Percentiles rank a stretch among this genome's conserved stretches.
phyloP scores from a whole-genome alignment of 2,113 vertebrate genomes.

The Protomyctophum bolini region DNA sequence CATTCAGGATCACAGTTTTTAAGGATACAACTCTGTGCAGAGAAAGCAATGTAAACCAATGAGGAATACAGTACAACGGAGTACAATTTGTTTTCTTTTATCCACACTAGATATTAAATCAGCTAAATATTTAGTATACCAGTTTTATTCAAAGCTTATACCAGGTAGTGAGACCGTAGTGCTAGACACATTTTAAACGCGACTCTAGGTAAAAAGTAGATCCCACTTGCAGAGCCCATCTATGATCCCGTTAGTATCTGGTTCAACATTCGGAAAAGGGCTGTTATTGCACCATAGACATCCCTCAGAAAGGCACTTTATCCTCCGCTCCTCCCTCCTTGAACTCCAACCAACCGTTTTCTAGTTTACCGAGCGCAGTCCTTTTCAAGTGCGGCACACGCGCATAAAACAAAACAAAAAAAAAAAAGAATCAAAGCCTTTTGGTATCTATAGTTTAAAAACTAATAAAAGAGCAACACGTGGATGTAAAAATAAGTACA shows the following conservation, averaged over 20 bases:
- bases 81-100: conserved; percentile 60
- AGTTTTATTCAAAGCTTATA: conserved; percentile 80
- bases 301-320: conserved; percentile 82
- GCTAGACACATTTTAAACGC: conserved; percentile 61
- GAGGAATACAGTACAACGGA: conserved; percentile 73
- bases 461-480: conserved; percentile 54
- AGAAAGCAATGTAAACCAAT: conserved; percentile 75
- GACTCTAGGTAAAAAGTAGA: conserved; percentile 58
- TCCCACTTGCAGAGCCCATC: conserved; percentile 58
- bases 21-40: conserved; percentile 72
- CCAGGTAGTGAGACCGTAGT: conserved; percentile 77
- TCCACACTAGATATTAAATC: conserved; percentile 68
- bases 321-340: conserved; percentile 35
- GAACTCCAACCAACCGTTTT: conserved; percentile 34
- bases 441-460: conserved; percentile 71
- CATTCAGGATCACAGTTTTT: conserved; percentile 81
- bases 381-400: conserved; percentile 38
- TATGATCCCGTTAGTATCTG: conserved; percentile 64
- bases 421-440: conserved; percentile 59
- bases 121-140: conserved; percentile 67
- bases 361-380: conserved; percentile 32
- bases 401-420: conserved; percentile 51
- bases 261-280: conserved; percentile 75
- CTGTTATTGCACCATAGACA: conserved; percentile 81
- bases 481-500: conserved; percentile 51